A percentile compares a stretch with the other conserved stretches of the same genome.
These are phyloP conservation scores for Bombus ignitus DNA, from an alignment of 1,140 invertebrate genomes.

Conservation along the genomic window DNA sequence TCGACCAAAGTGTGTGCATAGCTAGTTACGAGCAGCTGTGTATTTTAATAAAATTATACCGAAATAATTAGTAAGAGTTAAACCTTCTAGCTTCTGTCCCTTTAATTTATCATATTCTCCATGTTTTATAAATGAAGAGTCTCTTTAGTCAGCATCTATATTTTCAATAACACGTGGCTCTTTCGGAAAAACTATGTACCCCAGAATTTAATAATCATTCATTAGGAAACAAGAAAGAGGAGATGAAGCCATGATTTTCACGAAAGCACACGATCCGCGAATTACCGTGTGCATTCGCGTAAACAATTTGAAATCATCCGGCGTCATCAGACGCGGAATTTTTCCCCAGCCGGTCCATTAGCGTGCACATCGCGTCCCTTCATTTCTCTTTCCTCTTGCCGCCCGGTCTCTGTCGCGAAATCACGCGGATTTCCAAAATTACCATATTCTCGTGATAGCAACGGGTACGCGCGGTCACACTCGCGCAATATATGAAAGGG, in stretches of 20 bases:
- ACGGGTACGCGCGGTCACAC: neutral
- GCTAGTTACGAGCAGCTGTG: too few species aligned
- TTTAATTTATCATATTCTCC: too few species aligned
- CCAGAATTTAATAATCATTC: neutral
- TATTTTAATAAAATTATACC: too few species aligned
- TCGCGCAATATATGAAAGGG: constrained; percentile 9
- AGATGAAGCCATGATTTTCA: neutral
- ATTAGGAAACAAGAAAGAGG: neutral
- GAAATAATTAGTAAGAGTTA: too few species aligned
- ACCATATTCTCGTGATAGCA: neutral
- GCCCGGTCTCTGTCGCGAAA: constrained; percentile 9
- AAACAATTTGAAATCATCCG: neutral
- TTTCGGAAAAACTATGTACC: too few species aligned
- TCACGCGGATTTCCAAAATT: constrained; percentile 38
- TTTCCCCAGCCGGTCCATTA: constrained; percentile 7
- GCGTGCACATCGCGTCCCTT: constrained; percentile 8
- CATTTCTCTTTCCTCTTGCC: neutral
- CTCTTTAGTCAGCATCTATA: too few species aligned
- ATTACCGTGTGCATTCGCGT: neutral
- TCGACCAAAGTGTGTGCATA: too few species aligned
- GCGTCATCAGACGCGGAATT: neutral
- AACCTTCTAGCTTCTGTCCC: too few species aligned
- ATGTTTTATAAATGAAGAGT: too few species aligned
- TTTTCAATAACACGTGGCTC: too few species aligned
- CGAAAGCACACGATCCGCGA: neutral